phyloP scores from a whole-genome alignment of 2,113 vertebrate species.

The Tenrec ecaudatus region DNA sequence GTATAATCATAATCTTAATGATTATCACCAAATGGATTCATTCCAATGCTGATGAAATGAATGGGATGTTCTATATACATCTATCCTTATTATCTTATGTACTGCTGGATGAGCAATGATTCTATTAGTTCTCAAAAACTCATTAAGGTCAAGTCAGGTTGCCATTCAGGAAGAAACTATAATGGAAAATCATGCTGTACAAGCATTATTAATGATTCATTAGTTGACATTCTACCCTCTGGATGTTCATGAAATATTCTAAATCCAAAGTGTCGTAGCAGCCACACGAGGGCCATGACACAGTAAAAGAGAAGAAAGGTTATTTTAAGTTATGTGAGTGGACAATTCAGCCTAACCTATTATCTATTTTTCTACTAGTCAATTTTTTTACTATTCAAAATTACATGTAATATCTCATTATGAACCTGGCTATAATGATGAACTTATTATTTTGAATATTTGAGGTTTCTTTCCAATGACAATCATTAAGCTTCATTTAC shows the following conservation, averaged over 20 bases:
- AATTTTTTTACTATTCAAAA: background rate
- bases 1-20: background rate
- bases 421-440: background rate
- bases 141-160: constrained; percentile 73
- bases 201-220: constrained; percentile 74
- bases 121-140: constrained; percentile 60
- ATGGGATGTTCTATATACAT: background rate
- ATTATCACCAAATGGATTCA: background rate
- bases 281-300: constrained; percentile 54
- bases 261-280: constrained; percentile 57
- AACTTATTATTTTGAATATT: background rate
- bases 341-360: background rate
- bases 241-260: constrained; percentile 64
- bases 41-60: constrained; percentile 32
- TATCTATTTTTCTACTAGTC: background rate
- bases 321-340: background rate
- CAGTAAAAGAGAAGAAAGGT: constrained; percentile 27
- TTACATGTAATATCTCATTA: background rate
- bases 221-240: constrained; percentile 69
- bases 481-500: background rate
- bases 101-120: constrained; percentile 50
- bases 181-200: constrained; percentile 66
- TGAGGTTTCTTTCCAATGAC: background rate
- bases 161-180: constrained; percentile 45
- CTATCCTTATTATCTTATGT: constrained; percentile 9